Evolutionary conservation across 2,888 invertebrate species (phyloP), one percentile per base, ranked within the genome.

Genomic region (Diarsia mendica): DNA sequence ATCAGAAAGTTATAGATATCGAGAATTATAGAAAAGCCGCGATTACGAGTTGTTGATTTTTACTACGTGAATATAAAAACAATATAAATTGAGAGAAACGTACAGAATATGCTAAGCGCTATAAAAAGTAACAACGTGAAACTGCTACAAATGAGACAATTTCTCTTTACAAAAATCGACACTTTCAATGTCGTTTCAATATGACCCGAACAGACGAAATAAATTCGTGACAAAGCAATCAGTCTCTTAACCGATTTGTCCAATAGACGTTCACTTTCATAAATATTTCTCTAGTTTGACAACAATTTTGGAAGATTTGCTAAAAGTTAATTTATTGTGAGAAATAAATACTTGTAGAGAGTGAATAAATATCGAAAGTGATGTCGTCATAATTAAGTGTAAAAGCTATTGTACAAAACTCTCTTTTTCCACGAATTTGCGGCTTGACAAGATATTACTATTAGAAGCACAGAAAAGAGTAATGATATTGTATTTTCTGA

Each of bases 181-280:
- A 88, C 83, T 87, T 88, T 83, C 85, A 83, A 87, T 87, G 70
- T 83, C 86, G 77, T 85, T 85, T 76, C 82, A 84, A 86, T 87
- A 83, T 86, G 81, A 88, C 77, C 79, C 68, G 77, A 73, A 75
- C 82, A 72, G 69, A 67, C 82, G 77, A 78, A 83, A 81, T 83
- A 85, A 85, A 88, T 75, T 87, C 88, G 86, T 86, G 86, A 86
- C 89, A 79, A 76, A 83, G 79, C 78, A 88, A 87, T 88, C 82
- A 85, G 77, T 77, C 77, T 68, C 55, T 65, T 65, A 68, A 85
- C 74, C 81, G 77, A 85, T 87, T 87, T 74, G 79, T 80, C 61
- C 75, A 72, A 84, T 75, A 15, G 83, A 75, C 69, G 76, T 55
- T 63, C 67, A 76, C 88, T 88, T 88, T 87, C 85, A 72, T 87